Conservation (phyloP, 2,888 invertebrate species). For the Hirudinaria manillensis region DNA sequence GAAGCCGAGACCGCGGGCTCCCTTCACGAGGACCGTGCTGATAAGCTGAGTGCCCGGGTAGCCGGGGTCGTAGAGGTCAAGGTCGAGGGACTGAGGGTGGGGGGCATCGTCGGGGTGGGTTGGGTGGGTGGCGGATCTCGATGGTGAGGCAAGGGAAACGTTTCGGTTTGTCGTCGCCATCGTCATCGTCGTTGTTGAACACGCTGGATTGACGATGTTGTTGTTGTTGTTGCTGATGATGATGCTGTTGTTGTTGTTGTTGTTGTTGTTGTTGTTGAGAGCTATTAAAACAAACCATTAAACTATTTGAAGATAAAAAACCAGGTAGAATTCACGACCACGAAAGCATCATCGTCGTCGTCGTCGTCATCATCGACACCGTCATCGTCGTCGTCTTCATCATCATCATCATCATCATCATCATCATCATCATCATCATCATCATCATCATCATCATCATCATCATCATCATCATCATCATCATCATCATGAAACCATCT, state of each 20-base stretch:
- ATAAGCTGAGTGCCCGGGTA: constrained; percentile 77
- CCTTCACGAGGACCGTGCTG: constrained; percentile 78
- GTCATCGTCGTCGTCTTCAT: constrained; percentile 27
- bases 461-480: constrained; percentile 37
- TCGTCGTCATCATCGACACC: background rate
- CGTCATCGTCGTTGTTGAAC: background rate
- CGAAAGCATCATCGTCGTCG: background rate
- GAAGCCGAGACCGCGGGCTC: constrained; percentile 85
- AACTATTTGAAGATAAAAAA: too few relatives aligned
- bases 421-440: constrained; percentile 19
- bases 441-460: constrained; percentile 36
- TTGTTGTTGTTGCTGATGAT: constrained; percentile 22
- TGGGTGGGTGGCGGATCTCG: background rate
- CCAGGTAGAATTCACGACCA: too few relatives aligned
- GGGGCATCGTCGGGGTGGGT: too few relatives aligned
- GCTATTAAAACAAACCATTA: too few relatives aligned
- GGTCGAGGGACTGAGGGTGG: too few relatives aligned
- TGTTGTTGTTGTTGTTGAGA: constrained; percentile 20
- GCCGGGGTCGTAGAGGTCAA: constrained; percentile 74
- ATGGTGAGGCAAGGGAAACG: background rate
- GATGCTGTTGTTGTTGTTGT: background rate
- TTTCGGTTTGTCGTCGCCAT: background rate
- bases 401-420: constrained; percentile 35
- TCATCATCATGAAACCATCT: constrained; percentile 30
- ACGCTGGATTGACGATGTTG: constrained; percentile 14